phyloP scores from a whole-genome alignment of 2,113 vertebrate species.

The Lagopus muta region DNA sequence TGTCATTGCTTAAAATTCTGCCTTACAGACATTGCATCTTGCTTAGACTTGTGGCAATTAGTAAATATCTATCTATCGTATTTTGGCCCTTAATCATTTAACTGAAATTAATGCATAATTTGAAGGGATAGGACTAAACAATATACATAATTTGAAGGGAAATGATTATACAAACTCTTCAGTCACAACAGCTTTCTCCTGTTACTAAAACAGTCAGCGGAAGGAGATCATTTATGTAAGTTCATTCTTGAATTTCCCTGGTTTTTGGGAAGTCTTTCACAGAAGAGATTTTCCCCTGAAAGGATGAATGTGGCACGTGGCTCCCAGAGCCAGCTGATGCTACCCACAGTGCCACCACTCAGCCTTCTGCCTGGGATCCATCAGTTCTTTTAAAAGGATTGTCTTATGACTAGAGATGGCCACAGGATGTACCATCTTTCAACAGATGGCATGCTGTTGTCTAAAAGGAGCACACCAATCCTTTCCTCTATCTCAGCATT shows the following conservation, averaged over 20 bases:
- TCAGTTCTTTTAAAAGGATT: background rate
- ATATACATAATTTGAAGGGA: background rate
- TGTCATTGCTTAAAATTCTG: background rate
- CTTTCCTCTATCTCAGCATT: background rate
- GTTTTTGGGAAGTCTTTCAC: background rate
- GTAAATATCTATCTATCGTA: background rate
- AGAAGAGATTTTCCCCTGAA: background rate
- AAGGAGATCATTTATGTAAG: background rate
- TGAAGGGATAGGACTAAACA: background rate
- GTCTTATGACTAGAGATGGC: background rate
- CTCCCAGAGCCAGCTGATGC: background rate
- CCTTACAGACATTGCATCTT: background rate
- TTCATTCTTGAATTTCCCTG: background rate
- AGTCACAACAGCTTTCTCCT: background rate
- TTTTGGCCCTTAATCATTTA: background rate
- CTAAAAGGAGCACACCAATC: background rate
- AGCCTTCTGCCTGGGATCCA: background rate
- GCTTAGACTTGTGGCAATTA: background rate
- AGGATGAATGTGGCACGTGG: background rate
- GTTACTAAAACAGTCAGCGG: background rate
- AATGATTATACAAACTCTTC: background rate
- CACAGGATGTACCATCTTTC: background rate
- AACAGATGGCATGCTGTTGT: conserved; percentile 10
- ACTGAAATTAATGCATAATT: background rate
- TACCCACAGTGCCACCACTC: background rate